Evolutionary conservation across 2,113 vertebrate species (phyloP), one percentile per base, ranked within the genome.

Genomic region (Hippocampus mohnikei): DNA sequence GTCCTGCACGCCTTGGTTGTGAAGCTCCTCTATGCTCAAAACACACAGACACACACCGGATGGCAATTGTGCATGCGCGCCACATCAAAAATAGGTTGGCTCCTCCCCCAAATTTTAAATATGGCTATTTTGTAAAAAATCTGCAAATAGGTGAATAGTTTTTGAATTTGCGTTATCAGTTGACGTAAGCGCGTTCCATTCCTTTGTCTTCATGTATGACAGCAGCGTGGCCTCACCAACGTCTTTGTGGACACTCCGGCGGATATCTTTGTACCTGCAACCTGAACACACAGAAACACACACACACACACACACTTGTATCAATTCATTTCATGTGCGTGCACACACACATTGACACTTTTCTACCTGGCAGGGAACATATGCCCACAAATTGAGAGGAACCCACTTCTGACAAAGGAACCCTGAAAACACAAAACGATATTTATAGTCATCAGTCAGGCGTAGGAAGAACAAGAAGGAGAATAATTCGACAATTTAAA

Each of bases 211-310:
- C 33, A 37, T 37, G 52, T 53, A 53, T 16, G 58, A 29, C 12
- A 8, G 11, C 16, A 21, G 25, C n/a, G 0, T 55, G 1, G 1
- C 52, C 82, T 91, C 90, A 96, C 95, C 94, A 76, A 94, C 72
- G 70, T 96, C 95, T 84, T 91, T 94, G 52, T 94, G 93, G 73
- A 95, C 87, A 80, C 92, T 95, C 89, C 96, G 93, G 85, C 93
- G 94, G 65, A 94, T 60, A 67, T 94, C 92, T 91, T 95, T 96
- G 90, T 93, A 97, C 84, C 85, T 94, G 90, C 95, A 98, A 71
- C 95, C 95, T 97, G 69, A 63, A 15, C 25, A 21, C 7, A 41
- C 29, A 8, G 11, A 40, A 27, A 6, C 7, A 11, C 41, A 10
- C 41, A 10, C 41, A 41, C 40, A 41, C 40, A 42, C 41, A 42